Evolutionary conservation across 2,113 vertebrate genomes (phyloP), one percentile per base, ranked within the genome.

Genomic region (Oreochromis spilurus): DNA sequence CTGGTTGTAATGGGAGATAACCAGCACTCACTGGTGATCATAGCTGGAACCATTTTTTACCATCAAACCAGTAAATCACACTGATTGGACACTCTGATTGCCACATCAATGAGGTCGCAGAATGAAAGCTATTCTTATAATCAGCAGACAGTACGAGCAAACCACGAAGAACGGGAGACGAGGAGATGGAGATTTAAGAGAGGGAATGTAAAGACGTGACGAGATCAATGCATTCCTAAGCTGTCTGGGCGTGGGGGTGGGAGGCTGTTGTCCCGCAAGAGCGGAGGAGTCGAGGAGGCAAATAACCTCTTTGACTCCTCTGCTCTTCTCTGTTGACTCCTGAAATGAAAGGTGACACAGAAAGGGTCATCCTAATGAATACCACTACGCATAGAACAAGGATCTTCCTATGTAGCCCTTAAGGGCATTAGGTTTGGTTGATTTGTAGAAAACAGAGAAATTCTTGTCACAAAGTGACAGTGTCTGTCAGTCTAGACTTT

Each of bases 221-320:
- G 79, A 92, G 91, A 93, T 96, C 93, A 95, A 94, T 94, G 93
- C 93, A 94, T 95, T 96, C 94, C 92, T 93, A 87, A 82, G 90
- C 57, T 88, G 86, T 92, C 87, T 83, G 79, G 45, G 80, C 11
- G 16, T 79, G 75, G 53, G 86, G 72, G n/a, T 78, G 77, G 78
- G 72, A 14, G 75, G 75, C 26, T 84, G 91, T 87, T n/a, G 48
- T 84, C 84, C 87, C 36, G 82, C 86, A 90, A 91, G 89, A 84
- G 93, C 36, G 21, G 65, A 88, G 78, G 65, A 88, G 87, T 81
- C 82, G 53, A 81, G 80, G 78, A 88, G 84, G 87, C 85, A 91
- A 93, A 90, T 93, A 88, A 90, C 88, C 91, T 90, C 85, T 87
- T 89, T 90, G 93, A 91, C 89, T 93, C 83, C 36, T 78, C 83